Conservation (phyloP, 2,888 invertebrate species). For the Parelbella ahira region DNA sequence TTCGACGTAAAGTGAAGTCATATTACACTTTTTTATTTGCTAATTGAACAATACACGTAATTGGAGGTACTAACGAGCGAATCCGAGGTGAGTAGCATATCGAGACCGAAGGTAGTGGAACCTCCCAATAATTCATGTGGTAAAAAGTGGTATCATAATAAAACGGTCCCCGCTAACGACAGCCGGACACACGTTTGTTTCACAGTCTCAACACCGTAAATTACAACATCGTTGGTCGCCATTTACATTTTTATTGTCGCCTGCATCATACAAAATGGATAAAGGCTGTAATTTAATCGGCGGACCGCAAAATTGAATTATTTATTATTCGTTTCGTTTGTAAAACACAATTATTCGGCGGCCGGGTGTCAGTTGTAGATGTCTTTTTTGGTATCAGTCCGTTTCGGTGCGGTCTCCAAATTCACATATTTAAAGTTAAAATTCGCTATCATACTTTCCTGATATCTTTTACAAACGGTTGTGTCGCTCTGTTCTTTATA, state of each 20-base stretch:
- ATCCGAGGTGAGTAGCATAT: conserved; percentile 14
- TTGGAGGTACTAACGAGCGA: conserved; percentile 14
- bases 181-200: conserved; percentile 44
- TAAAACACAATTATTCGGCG: conserved; percentile 62
- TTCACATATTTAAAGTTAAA: conserved; percentile 43
- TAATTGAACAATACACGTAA: conserved; percentile 21
- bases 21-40: conserved; percentile 15
- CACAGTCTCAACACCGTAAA: conserved; percentile 54
- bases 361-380: conserved; percentile 41
- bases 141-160: conserved; percentile 41
- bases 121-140: conserved; percentile 38
- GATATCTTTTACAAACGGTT: conserved; percentile 43
- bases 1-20: conserved; percentile 11
- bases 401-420: conserved; percentile 43
- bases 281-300: conserved; percentile 67
- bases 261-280: conserved; percentile 56
- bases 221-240: conserved; percentile 60
- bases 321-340: conserved; percentile 63
- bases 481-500: conserved; percentile 37
- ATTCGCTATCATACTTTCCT: conserved; percentile 41
- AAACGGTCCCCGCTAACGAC: conserved; percentile 39
- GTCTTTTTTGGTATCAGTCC: conserved; percentile 49
- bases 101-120: conserved; percentile 29
- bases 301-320: conserved; percentile 72
- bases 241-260: conserved; percentile 79